Evolutionary conservation across 2,113 vertebrate genomes (phyloP).

Genomic region (Rhynchopsitta pachyrhyncha): DNA sequence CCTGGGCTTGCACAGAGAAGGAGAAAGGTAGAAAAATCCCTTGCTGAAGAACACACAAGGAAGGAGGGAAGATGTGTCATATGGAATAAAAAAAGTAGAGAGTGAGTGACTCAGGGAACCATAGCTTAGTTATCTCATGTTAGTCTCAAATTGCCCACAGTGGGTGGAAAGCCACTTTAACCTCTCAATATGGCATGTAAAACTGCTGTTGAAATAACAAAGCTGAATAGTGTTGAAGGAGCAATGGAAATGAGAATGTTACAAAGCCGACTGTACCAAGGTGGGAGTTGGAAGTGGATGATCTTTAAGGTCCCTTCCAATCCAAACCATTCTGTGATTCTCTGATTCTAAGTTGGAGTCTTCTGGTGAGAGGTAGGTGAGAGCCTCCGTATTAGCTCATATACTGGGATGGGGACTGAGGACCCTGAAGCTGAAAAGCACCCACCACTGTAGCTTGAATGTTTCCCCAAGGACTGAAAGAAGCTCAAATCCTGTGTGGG

Average conservation of each 20-base stretch:
- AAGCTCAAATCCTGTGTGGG: background rate
- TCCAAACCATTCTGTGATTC: background rate
- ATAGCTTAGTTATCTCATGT: background rate
- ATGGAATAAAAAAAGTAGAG: background rate
- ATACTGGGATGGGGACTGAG: background rate
- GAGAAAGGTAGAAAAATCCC: background rate
- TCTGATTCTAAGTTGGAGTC: background rate
- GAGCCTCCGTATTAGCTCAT: background rate
- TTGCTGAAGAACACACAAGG: background rate
- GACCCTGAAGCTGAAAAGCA: background rate
- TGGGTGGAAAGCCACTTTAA: constrained; percentile 24
- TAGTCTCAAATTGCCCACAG: constrained; percentile 19
- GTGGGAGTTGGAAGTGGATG: background rate
- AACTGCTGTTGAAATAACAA: background rate
- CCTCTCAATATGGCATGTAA: background rate
- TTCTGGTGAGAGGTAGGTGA: background rate
- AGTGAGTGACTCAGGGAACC: background rate
- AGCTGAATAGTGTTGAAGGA: background rate
- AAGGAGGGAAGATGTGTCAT: background rate
- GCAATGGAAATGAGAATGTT: background rate
- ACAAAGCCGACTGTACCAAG: background rate
- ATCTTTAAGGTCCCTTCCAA: background rate
- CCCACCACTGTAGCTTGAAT: background rate
- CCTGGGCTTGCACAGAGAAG: background rate
- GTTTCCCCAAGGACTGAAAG: background rate